Evolutionary conservation across 1,140 invertebrate species (phyloP), one percentile per base, ranked within the genome.

Genomic region (Steinernema khuongi): DNA sequence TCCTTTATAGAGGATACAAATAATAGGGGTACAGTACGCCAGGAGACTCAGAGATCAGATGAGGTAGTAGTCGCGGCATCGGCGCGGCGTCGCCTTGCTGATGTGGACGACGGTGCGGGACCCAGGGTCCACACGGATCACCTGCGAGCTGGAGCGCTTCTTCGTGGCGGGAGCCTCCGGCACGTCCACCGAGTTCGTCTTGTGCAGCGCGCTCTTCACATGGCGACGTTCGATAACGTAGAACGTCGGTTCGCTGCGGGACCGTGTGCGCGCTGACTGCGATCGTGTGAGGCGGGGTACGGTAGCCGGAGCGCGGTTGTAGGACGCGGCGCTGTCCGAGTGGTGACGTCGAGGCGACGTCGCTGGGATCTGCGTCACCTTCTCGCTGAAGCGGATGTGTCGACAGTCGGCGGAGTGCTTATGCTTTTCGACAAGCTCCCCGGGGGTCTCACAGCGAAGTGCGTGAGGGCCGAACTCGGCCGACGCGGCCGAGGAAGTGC

Each of bases 191-290:
- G 50, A 60, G 14, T 60, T 60, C 50, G 14, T 14, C 50, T 60
- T 60, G 50, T 60, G 50, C 50, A 60, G 50, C 4, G 50, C 50
- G 50, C 50, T 60, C 50, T 60, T 60, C 50, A 60, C 50, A 22
- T 60, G 50, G 7, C 50, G 50, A 7, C 50, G 14, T 22, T 60
- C 50, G 19, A 60, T 60, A 26, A 60, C 50, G 50, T 60, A 60
- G 22, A 60, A 60, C 7, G 50, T 60, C 11, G 50, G 50, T 60
- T 60, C 50, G 50, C 50, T 60, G 50, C 50, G 50, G 50, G 50
- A 60, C 26, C 50, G 50, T 4, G 50, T 22, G 7, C 50, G 50
- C 4, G 4, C 19, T 14, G 50, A 60, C 50, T 60, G 50, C 7
- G 50, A 60, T n/a, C 7, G 50, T 4, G 50, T 22, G 7, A 60